phyloP scores from a whole-genome alignment of 2,113 vertebrate species.

The Cacatua alba region DNA sequence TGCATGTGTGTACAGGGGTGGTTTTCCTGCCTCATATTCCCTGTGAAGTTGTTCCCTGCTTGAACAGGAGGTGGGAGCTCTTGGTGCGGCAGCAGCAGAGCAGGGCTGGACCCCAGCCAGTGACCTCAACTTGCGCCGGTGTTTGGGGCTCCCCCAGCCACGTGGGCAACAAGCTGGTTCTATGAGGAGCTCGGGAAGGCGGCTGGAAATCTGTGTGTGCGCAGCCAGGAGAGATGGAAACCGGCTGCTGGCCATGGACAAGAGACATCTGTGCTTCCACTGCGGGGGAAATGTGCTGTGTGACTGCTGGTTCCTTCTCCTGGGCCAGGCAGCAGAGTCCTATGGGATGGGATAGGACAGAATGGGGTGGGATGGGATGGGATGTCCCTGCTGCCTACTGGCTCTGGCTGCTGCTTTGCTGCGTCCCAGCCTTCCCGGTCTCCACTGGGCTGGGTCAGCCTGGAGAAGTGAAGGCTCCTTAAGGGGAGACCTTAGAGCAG shows the following conservation, averaged over 20 bases:
- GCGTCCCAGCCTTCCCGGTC: neutral
- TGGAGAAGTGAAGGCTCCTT: neutral
- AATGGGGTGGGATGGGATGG: neutral
- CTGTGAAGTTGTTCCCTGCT: too few species aligned
- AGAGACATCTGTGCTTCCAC: neutral
- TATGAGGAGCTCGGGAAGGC: neutral
- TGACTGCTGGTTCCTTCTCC: neutral
- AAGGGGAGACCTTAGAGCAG: neutral
- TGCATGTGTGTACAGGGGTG: too few species aligned
- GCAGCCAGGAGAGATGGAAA: neutral
- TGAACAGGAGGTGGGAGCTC: neutral
- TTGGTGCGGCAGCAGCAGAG: neutral
- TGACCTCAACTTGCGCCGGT: neutral
- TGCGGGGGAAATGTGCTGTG: fast-evolving
- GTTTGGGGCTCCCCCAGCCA: neutral
- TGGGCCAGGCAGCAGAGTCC: neutral
- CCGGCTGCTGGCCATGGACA: neutral
- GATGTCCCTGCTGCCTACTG: neutral
- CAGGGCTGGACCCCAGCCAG: neutral
- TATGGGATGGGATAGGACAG: neutral
- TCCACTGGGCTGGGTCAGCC: neutral
- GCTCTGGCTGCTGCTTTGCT: neutral
- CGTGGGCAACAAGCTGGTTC: neutral
- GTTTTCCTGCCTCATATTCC: too few species aligned
- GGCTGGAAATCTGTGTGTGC: neutral